Evolutionary conservation across 2,888 invertebrate genomes (phyloP).

Genomic region (Caradrina kadenii): DNA sequence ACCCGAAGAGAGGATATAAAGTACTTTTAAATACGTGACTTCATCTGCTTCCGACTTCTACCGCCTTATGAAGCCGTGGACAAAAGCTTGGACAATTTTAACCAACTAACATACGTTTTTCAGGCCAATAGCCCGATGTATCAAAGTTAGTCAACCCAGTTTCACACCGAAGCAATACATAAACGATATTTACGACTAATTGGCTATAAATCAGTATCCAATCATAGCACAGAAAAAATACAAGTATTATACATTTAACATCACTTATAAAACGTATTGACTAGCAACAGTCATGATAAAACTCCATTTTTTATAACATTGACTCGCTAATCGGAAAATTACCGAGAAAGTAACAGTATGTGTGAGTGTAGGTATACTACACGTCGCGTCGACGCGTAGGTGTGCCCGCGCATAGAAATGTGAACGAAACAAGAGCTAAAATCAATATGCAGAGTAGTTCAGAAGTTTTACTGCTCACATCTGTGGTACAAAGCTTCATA

Average conservation of each 20-base stretch:
- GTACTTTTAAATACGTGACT: no score
- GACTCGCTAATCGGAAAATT: constrained; percentile 57
- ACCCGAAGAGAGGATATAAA: no score
- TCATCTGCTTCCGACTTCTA: no score
- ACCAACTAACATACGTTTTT: neutral
- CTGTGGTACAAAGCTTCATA: neutral
- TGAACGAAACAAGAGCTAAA: constrained; percentile 56
- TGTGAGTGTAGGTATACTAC: constrained; percentile 42
- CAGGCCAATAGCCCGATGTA: neutral
- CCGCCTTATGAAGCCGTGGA: no score
- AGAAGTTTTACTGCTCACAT: constrained; percentile 31
- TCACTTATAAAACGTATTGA: constrained; percentile 19
- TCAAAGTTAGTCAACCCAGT: constrained; percentile 1
- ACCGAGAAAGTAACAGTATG: constrained; percentile 61
- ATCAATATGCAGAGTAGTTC: constrained; percentile 11
- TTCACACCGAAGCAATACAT: constrained; percentile 16
- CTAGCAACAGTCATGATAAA: constrained; percentile 29
- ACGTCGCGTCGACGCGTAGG: constrained; percentile 67
- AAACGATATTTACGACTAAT: constrained; percentile 45
- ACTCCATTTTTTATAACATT: constrained; percentile 42
- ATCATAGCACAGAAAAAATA: constrained; percentile 26
- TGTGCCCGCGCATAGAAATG: constrained; percentile 71
- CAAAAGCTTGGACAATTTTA: neutral
- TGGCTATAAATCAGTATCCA: constrained; percentile 30
- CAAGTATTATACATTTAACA: constrained; percentile 14